Evolutionary conservation across 2,113 vertebrate genomes (phyloP).

Genomic region (Ceuthmochares aereus): DNA sequence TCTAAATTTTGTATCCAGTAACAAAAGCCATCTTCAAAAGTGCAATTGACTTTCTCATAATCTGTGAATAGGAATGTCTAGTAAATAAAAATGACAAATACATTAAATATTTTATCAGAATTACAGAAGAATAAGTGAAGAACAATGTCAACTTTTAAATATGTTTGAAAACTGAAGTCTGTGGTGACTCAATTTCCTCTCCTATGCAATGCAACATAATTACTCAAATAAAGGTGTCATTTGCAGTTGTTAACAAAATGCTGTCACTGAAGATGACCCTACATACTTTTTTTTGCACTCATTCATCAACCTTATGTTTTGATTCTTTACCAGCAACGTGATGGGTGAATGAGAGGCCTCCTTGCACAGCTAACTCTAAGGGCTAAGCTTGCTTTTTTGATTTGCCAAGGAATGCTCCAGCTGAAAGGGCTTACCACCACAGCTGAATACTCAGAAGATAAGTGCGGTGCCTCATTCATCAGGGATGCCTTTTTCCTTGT

Average conservation of each 20-base stretch:
- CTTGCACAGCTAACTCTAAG: not conserved
- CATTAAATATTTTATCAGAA: not conserved
- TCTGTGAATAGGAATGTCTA: slow-evolving; percentile 72
- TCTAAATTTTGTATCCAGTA: slow-evolving; percentile 85
- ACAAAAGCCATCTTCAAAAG: slow-evolving; percentile 89
- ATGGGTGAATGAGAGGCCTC: not conserved
- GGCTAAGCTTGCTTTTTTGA: not conserved
- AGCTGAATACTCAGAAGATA: not conserved
- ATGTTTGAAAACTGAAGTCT: not conserved
- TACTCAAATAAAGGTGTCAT: not conserved
- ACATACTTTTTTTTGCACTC: not conserved
- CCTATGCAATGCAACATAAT: not conserved
- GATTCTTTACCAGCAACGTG: not conserved
- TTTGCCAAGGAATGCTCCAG: not conserved
- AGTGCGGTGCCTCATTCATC: not conserved
- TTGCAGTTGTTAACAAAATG: not conserved
- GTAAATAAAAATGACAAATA: slow-evolving; percentile 16
- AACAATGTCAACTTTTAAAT: not conserved
- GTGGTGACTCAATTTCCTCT: not conserved
- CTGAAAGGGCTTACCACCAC: not conserved
- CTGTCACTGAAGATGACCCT: not conserved
- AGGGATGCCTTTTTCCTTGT: not conserved
- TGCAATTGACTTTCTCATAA: slow-evolving; percentile 85
- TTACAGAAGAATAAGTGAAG: not conserved
- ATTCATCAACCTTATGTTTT: not conserved